Evolutionary conservation across 1,140 invertebrate species (phyloP), one percentile per base, ranked within the genome.

Genomic region (Heliconius melpomene): DNA sequence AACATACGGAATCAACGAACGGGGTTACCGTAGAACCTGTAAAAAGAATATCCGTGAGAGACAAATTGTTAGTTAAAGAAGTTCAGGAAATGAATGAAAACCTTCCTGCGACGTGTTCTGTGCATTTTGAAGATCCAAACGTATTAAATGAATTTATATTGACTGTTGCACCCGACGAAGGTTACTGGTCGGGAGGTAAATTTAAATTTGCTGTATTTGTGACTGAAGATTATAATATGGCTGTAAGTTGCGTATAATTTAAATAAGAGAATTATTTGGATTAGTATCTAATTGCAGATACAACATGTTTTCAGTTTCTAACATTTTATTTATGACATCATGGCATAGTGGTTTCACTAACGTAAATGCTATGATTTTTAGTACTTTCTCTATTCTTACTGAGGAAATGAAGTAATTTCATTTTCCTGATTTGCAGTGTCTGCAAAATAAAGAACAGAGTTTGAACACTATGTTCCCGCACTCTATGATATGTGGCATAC

Each of bases 151-250:
- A 97, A 84, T 98, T 99, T 92, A 95, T 94, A 32, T 92, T 99
- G 50, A 96, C 95, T 46, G 97, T 99, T 32, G 94, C 95, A 29
- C 98, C 98, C 23, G 97, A 98, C 85, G 98, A 98, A 95, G 98
- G 98, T 6, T 98, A 97, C 89, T 99, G 98, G 98, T 94, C 95
- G 84, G 97, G 97, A 74, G 98, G 98, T 71, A 96, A 95, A 82
- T 99, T 99, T 95, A 95, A 96, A 87, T 99, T 99, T 94, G 96
- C 96, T 89, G 96, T 99, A 84, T 95, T 96, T 90, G 97, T 99
- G 74, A 97, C 98, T 9, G 98, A 98, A 91, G 98, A 99, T 77
- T 99, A 99, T 95, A 99, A 99, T 94, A 98, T 99, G 96, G 96
- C 97, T 90, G 98, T 98, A 96, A 90, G 89, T 86, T 82, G 76